Percentiles rank a stretch among this genome's conserved stretches.
These are phyloP conservation scores for Alcedo quadribrachys DNA, from an alignment of 2,797 vertebrate genomes.

Conservation along the genomic window DNA sequence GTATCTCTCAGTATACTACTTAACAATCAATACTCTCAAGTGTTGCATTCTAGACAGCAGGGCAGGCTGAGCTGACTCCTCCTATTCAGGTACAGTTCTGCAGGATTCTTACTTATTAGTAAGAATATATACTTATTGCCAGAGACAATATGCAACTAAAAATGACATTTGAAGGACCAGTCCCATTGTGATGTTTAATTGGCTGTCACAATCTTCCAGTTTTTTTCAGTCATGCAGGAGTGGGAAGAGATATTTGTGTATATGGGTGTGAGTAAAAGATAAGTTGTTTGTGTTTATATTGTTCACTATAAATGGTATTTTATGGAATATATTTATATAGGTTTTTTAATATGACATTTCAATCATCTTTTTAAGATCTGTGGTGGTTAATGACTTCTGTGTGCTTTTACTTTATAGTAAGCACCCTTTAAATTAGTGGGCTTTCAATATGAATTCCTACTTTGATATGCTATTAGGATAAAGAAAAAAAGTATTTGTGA, in stretches of 20 bases:
- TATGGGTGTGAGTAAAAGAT: not conserved
- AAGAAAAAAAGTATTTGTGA: not conserved
- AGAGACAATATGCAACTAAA: not conserved
- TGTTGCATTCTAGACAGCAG: not conserved
- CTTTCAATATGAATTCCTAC: not conserved
- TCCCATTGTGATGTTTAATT: not conserved
- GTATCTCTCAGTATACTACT: not conserved
- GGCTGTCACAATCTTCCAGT: not conserved
- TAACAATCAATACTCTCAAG: not conserved
- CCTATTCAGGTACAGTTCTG: not conserved
- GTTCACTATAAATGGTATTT: not conserved
- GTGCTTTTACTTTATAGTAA: not conserved
- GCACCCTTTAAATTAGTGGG: not conserved
- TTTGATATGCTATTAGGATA: not conserved
- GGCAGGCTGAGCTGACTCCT: not conserved
- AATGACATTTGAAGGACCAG: not conserved
- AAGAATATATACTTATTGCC: not conserved
- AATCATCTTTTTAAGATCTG: not conserved
- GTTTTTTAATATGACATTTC: not conserved
- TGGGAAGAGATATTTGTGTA: not conserved
- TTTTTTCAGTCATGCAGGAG: not conserved
- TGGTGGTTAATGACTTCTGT: not conserved
- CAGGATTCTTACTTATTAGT: not conserved
- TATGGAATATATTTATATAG: not conserved
- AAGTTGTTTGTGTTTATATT: not conserved